Base-by-base conservation (phyloP, 2,113 vertebrate genomes). In the Siphamia tubifer region DNA sequence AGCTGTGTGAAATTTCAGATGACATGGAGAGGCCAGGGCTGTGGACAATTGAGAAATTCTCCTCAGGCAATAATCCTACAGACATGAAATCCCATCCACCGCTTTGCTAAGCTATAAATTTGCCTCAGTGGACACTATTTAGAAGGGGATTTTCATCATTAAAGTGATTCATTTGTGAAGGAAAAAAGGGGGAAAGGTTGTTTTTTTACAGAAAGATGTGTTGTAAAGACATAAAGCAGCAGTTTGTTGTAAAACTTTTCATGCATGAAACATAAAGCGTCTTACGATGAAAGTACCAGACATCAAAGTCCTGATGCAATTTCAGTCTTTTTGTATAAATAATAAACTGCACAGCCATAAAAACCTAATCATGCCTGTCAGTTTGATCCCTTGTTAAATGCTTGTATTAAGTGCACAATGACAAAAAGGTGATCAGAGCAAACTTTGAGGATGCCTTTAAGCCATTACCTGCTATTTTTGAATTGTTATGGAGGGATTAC, bases 1-100 rank as follows among this genome's bases (percentile, higher is more conserved):
- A 55, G 47, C 64, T 52, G 66, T 89, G 82, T 86, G 77, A 81
- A 89, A 88, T 89, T 68, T 82, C 73, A 57, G 51, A 89, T 83
- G 83, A 89, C 79, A 79, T 24, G 47, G 40, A 54, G 57, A 78
- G 74, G 81, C 74, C 57, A 28, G 43, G 44, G 55, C 80, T 0
- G 45, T 21, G 61, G 71, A 82, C 81, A 60, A 74, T 75, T 56
- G 55, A 85, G 74, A 86, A 89, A 87, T 87, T 81, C 81, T 70
- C 60, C 79, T 54, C 53, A 54, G 78, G 75, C 58, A 67, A 60
- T 89, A 90, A 85, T 89, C 84, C 79, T 12, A 49, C 20, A 64
- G 67, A 64, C 48, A 53, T 24, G 48, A 87, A 91, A 88, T 89
- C 80, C 78, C 32, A 53, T 69, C 81, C 42, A 25, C 45, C 12